phyloP scores from a whole-genome alignment of 2,888 invertebrate genomes.

The Hirtodrosophila trivittata region DNA sequence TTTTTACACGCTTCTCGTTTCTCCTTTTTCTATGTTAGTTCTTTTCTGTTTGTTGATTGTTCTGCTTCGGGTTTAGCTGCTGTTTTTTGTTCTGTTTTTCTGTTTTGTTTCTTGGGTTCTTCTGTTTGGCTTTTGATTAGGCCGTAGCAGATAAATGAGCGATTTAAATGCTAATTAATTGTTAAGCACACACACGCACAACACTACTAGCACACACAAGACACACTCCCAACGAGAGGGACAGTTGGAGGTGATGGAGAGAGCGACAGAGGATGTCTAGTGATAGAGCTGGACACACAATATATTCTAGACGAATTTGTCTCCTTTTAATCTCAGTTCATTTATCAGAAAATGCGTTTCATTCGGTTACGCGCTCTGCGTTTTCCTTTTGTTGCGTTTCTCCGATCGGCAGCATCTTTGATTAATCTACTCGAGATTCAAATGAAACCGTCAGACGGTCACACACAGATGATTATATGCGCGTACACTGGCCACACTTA shows the following conservation, averaged over 20 bases:
- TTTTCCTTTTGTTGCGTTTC: conserved; percentile 32
- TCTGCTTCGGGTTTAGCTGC: conserved; percentile 8
- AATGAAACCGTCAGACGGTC: conserved; percentile 53
- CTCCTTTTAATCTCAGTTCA: conserved; percentile 47
- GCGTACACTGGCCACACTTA: conserved; percentile 8
- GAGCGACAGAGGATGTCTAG: background rate
- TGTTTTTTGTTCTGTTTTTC: background rate
- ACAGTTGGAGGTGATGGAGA: background rate
- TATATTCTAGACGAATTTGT: conserved; percentile 35
- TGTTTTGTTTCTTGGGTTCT: conserved; percentile 2
- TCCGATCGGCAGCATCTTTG: conserved; percentile 59
- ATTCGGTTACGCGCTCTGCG: conserved; percentile 23
- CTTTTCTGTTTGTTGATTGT: conserved; percentile 1
- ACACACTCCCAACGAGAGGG: conserved; percentile 7
- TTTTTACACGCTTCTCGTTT: background rate
- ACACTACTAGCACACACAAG: conserved; percentile 5
- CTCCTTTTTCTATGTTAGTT: background rate
- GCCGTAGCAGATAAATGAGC: conserved; percentile 52
- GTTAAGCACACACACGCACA: conserved; percentile 42
- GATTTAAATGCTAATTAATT: conserved; percentile 73
- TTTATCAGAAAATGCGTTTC: conserved; percentile 40
- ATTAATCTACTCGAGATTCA: conserved; percentile 50
- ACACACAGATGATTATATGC: background rate
- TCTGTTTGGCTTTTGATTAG: conserved; percentile 51
- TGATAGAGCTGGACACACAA: conserved; percentile 4